Percentiles rank a stretch among this genome's conserved stretches.
Evolutionary conservation across 2,888 invertebrate species (phyloP).

Genomic region (Elegia similella): DNA sequence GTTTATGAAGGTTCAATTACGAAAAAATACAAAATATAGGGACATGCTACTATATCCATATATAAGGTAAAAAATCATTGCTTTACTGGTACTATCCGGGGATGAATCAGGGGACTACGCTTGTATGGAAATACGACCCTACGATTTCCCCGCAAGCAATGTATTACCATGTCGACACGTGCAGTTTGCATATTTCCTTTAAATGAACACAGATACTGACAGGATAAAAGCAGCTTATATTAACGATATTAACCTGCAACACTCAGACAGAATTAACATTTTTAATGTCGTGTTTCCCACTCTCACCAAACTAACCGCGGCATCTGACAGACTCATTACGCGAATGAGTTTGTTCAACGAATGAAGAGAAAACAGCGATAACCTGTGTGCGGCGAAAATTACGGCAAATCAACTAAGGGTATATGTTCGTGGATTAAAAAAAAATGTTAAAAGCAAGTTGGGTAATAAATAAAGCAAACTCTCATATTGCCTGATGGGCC

Average conservation of each 20-base stretch:
- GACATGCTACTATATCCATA: no score
- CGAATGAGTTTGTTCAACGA: conserved; percentile 7
- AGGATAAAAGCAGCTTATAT: conserved; percentile 2
- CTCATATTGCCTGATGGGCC: no score
- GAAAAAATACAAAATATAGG: no score
- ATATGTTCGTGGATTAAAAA: not conserved
- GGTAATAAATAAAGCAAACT: no score
- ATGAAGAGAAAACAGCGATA: conserved; percentile 9
- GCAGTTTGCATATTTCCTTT: not conserved
- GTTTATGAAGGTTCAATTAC: no score
- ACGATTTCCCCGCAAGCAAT: no score
- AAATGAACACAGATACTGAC: not conserved
- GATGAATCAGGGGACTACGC: no score
- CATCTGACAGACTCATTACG: conserved; percentile 2
- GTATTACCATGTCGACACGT: not conserved
- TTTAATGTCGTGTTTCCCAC: not conserved
- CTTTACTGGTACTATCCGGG: no score
- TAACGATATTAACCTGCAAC: not conserved
- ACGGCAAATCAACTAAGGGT: not conserved
- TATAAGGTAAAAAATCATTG: no score
- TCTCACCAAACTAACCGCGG: conserved; percentile 2
- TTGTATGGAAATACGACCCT: no score
- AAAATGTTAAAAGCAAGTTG: no score
- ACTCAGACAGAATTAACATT: not conserved
- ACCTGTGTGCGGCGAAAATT: not conserved